Evolutionary conservation across 2,888 invertebrate genomes (phyloP), one percentile per base, ranked within the genome.

Genomic region (Melanchra persicariae): DNA sequence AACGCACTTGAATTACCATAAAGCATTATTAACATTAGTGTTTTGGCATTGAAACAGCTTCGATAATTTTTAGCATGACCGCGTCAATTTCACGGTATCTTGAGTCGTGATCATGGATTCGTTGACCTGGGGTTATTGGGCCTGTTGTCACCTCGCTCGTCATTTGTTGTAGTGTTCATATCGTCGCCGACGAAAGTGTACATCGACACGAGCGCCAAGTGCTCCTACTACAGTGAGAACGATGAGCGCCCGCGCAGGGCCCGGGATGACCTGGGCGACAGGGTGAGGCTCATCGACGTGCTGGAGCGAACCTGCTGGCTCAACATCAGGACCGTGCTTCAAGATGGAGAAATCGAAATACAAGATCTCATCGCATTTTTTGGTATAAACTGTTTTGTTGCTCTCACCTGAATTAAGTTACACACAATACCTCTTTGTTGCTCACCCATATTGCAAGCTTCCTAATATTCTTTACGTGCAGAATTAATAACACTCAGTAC

Each of bases 111-210:
- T 77, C 65, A 43, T 40, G 22, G 74, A 76, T 76, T 61, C 43
- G 30, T 77, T 76, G 68, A 34, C 69, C 64, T 34, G 40, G 52
- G 57, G 10, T 71, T 75, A 54, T 51, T 57, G 40, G 80, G 81
- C 77, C 78, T 79, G 81, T 84, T 77, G 79, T 84, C 84, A 90
- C 88, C 91, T 92, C 88, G 90, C 89, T 88, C 85, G 81, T 73
- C 70, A 82, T 81, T 81, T 86, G 77, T 92, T 93, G 30, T 93
- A 93, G 97, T 97, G 75, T 96, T 93, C 83, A 94, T 97, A 85
- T 94, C 97, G 24, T 97, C 97, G 34, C 93, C 96, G 55, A 96
- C 97, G 68, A 95, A 90, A 84, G 95, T 97, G 67, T 96, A 96
- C 88, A 91, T 97, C 84, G 91, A 91, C 55, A 96, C 96, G 65